Evolutionary conservation across 2,888 invertebrate genomes (phyloP).

Genomic region (Diploptera punctata): DNA sequence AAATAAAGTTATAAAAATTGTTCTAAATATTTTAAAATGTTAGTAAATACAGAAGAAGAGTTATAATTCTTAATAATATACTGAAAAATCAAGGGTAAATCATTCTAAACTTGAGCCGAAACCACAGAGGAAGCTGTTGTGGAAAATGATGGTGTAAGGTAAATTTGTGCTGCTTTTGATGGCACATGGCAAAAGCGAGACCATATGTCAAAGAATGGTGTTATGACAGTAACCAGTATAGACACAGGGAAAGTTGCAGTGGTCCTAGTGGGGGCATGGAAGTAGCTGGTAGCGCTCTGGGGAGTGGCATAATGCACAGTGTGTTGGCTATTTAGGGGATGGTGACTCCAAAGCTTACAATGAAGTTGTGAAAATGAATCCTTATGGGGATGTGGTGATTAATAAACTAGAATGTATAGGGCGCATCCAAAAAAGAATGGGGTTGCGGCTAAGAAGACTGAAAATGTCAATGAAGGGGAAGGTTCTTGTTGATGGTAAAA

Average conservation of each 20-base stretch:
- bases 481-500: not conserved
- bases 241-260: not conserved
- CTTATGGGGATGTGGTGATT: not conserved
- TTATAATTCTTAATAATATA: too few species aligned
- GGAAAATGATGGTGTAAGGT: too few species aligned
- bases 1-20: too few species aligned
- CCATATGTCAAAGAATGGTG: not conserved
- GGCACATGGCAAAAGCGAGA: not conserved
- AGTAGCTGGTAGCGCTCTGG: not conserved
- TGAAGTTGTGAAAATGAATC: not conserved
- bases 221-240: not conserved
- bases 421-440: not conserved
- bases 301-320: not conserved
- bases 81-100: too few species aligned
- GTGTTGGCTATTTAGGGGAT: not conserved
- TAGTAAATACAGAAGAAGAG: too few species aligned
- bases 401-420: not conserved
- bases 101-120: too few species aligned
- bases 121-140: too few species aligned
- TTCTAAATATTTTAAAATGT: too few species aligned
- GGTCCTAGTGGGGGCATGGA: not conserved
- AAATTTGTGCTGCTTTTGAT: not conserved
- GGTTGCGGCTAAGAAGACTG: not conserved
- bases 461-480: not conserved
- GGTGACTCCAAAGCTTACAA: too few species aligned